Conservation (phyloP, 2,113 vertebrate genomes). For the Rhadina sibilatrix region DNA sequence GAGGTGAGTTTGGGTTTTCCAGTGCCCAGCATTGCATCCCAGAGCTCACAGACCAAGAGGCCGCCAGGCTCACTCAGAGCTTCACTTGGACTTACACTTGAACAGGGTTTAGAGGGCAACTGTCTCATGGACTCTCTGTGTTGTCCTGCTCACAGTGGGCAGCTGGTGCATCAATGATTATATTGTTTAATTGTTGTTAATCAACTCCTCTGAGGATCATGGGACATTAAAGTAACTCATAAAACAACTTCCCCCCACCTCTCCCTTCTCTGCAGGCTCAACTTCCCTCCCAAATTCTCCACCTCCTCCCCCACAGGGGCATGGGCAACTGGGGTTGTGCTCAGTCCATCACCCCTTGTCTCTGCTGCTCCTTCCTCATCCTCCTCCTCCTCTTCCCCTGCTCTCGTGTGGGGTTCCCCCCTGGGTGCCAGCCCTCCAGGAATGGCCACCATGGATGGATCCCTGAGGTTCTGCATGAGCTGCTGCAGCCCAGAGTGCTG, state of each 20-base stretch:
- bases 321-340: neutral
- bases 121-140: neutral
- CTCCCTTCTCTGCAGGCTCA: neutral
- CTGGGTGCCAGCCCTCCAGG: neutral
- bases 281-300: neutral
- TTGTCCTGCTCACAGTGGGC: neutral
- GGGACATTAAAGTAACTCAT: neutral
- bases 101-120: neutral
- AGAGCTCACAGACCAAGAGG: rapidly evolving
- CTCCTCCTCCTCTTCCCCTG: neutral
- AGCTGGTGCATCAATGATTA: neutral
- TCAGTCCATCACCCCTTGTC: neutral
- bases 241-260: neutral
- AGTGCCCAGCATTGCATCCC: neutral
- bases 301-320: neutral
- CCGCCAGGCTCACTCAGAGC: too few relatives aligned
- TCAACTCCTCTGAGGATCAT: neutral
- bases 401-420: neutral
- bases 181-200: neutral
- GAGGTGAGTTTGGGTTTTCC: neutral
- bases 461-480: neutral
- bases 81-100: neutral
- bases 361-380: neutral
- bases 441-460: neutral
- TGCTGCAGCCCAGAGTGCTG: neutral